A percentile compares a stretch with the other conserved stretches of the same genome.
These are phyloP conservation scores for Sebastolobus alascanus DNA, from an alignment of 2,797 vertebrate species.

Conservation along the genomic window DNA sequence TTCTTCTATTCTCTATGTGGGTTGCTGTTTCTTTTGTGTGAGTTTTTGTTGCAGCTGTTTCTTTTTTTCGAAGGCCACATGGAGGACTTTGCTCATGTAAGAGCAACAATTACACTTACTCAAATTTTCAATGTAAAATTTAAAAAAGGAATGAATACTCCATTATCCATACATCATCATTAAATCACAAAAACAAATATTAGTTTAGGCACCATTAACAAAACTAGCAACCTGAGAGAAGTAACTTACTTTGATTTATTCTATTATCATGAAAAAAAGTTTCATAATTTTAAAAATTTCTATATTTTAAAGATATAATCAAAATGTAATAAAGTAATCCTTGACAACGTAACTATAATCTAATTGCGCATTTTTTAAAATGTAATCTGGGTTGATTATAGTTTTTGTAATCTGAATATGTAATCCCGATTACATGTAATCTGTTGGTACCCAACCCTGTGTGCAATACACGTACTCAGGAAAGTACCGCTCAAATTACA, in stretches of 20 bases:
- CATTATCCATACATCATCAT: neutral
- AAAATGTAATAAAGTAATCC: neutral
- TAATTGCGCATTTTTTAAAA: neutral
- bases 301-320: neutral
- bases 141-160: neutral
- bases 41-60: neutral
- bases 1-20: neutral
- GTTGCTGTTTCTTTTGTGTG: neutral
- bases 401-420: neutral
- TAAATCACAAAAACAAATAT: neutral
- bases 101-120: neutral
- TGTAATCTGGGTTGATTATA: neutral
- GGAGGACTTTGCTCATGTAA: neutral
- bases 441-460: neutral
- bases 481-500: neutral
- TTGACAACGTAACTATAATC: neutral
- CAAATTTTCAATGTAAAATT: neutral
- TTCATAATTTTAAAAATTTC: neutral
- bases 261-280: neutral
- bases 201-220: neutral
- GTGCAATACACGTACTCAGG: constrained; percentile 1
- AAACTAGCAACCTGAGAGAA: neutral
- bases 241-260: neutral
- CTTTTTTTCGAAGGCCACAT: neutral
- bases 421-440: neutral